A percentile compares a stretch with the other conserved stretches of the same genome.
Conservation (phyloP, 2,888 invertebrate species). For the Chaitophorus viminalis region DNA sequence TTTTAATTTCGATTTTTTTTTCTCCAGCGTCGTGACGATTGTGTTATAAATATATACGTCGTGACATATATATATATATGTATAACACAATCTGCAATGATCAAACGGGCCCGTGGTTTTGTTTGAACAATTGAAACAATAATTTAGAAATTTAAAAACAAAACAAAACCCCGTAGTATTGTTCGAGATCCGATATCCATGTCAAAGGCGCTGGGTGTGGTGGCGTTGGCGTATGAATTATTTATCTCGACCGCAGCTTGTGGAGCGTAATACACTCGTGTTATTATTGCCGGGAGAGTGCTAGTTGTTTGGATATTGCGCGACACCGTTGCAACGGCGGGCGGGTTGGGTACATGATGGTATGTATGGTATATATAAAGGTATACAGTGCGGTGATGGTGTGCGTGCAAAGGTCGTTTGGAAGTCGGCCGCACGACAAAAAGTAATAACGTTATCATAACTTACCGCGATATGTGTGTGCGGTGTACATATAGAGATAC, state of each 20-base stretch:
- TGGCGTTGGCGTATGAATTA: conserved; percentile 17
- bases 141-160: background rate
- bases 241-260: conserved; percentile 16
- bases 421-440: conserved; percentile 22
- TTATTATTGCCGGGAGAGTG: background rate
- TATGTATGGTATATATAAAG: background rate
- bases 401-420: background rate
- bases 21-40: no score
- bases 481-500: background rate
- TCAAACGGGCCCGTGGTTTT: background rate
- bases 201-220: conserved; percentile 1
- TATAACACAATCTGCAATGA: no score
- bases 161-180: background rate
- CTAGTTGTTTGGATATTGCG: background rate
- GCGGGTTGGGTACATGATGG: no score
- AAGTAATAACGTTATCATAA: conserved; percentile 36
- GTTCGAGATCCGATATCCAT: conserved; percentile 9
- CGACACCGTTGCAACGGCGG: background rate
- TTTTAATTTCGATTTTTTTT: no score
- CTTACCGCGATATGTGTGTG: conserved; percentile 2
- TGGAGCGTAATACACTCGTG: background rate
- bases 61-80: no score
- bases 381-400: background rate
- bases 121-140: background rate
- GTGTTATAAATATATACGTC: no score